These are phyloP conservation scores for Leucosticte australis DNA, from an alignment of 2,113 vertebrate species.

Conservation along the genomic window DNA sequence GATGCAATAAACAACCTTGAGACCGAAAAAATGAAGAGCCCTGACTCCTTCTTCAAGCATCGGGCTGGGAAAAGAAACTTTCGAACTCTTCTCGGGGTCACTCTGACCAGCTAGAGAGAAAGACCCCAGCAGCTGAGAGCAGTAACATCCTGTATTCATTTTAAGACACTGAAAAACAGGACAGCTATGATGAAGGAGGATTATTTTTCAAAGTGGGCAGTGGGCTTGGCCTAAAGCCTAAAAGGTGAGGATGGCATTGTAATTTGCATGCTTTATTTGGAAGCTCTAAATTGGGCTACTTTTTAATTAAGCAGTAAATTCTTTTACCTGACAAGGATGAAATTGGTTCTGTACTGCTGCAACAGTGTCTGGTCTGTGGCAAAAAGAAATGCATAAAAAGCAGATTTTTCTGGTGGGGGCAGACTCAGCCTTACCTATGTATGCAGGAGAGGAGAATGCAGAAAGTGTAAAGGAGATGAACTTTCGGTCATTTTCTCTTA, in stretches of 20 bases:
- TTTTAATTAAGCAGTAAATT: not conserved
- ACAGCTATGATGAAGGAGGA: not conserved
- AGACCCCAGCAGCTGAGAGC: no score
- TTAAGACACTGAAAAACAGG: not conserved
- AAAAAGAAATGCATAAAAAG: not conserved
- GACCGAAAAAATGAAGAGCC: no score
- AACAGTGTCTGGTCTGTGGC: not conserved
- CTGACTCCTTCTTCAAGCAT: no score
- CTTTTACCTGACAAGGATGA: not conserved
- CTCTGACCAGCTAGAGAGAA: no score
- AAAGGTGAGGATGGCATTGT: not conserved
- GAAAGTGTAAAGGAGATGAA: not conserved
- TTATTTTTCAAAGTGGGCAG: not conserved
- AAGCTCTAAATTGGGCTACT: not conserved
- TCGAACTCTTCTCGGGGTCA: no score
- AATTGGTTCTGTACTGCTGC: not conserved
- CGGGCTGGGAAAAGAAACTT: no score
- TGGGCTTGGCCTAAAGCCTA: not conserved
- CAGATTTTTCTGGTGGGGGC: not conserved
- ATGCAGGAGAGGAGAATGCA: not conserved
- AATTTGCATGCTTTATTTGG: not conserved
- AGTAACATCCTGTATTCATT: not conserved
- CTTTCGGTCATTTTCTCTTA: not conserved
- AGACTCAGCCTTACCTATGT: not conserved
- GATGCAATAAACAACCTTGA: no score